Evolutionary conservation across 2,113 vertebrate species (phyloP).

Genomic region (Megaptera novaeangliae): DNA sequence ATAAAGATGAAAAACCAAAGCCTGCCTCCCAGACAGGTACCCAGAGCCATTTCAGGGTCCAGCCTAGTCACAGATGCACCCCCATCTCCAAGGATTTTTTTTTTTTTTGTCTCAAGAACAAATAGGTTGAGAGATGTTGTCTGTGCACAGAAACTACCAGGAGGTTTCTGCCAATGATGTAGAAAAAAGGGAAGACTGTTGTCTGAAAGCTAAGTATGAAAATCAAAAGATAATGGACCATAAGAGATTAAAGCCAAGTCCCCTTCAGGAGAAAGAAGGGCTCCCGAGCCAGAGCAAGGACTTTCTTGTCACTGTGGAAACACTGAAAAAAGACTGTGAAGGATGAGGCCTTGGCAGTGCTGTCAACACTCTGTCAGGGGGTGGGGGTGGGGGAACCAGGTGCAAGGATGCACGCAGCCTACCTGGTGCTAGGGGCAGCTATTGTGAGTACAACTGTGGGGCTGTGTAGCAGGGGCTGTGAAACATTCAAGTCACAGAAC

Average conservation of each 20-base stretch:
- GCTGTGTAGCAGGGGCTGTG: not conserved
- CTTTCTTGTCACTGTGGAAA: not conserved
- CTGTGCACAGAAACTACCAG: not conserved
- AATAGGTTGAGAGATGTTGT: not conserved
- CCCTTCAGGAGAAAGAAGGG: not conserved
- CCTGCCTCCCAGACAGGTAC: not conserved
- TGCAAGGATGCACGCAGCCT: accelerated
- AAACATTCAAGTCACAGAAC: not conserved
- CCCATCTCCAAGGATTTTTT: not conserved
- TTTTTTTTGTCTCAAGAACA: not conserved
- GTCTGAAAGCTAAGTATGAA: not conserved
- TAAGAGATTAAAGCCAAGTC: not conserved
- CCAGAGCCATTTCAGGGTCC: not conserved
- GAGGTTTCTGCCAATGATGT: not conserved
- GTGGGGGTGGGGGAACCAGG: not conserved
- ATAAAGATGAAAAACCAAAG: not conserved
- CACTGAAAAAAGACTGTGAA: not conserved
- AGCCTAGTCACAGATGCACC: not conserved
- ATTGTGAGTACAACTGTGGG: accelerated
- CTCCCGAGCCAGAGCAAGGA: not conserved
- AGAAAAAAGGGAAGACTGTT: not conserved
- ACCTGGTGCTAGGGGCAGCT: not conserved
- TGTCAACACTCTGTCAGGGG: not conserved
- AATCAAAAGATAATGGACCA: not conserved
- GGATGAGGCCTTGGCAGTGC: not conserved